Conservation (phyloP, 2,113 vertebrate genomes). For the Tapirus terrestris region DNA sequence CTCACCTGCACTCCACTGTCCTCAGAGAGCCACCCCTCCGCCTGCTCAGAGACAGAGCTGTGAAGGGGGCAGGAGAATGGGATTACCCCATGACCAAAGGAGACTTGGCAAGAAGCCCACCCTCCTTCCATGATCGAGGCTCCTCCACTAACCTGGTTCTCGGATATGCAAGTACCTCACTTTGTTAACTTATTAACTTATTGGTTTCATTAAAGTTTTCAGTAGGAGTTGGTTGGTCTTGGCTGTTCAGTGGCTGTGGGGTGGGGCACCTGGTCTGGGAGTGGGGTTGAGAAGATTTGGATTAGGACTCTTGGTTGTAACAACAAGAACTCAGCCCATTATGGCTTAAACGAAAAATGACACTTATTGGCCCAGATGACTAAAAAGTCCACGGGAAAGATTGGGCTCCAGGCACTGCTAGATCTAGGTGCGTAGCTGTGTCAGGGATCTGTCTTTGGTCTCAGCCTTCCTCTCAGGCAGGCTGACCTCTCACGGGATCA, state of each 20-base stretch:
- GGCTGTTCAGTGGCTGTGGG: slow-evolving; percentile 33
- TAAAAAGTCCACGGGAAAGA: not conserved
- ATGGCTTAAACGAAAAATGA: not conserved
- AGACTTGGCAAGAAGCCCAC: slow-evolving; percentile 65
- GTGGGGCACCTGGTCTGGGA: not conserved
- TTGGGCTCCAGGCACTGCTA: not conserved
- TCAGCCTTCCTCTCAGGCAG: not conserved
- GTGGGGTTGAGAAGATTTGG: not conserved
- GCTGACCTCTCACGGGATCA: not conserved
- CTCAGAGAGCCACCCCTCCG: slow-evolving; percentile 44
- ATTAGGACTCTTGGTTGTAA: not conserved
- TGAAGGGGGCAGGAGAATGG: slow-evolving; percentile 68
- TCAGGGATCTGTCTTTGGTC: not conserved
- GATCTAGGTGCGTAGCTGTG: not conserved
- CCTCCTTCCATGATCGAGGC: slow-evolving; percentile 64
- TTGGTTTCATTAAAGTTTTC: slow-evolving; percentile 97
- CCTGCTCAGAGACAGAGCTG: slow-evolving; percentile 44
- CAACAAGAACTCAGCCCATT: not conserved
- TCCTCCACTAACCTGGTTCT: slow-evolving; percentile 80
- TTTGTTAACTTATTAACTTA: slow-evolving; percentile 97
- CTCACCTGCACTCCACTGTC: not conserved
- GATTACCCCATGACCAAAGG: slow-evolving; percentile 80
- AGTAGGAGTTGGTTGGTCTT: slow-evolving; percentile 84
- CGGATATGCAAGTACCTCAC: slow-evolving; percentile 91
- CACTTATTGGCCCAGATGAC: not conserved